Evolutionary conservation across 2,888 invertebrate species (phyloP).

Genomic region (Drosophila buzzatii): DNA sequence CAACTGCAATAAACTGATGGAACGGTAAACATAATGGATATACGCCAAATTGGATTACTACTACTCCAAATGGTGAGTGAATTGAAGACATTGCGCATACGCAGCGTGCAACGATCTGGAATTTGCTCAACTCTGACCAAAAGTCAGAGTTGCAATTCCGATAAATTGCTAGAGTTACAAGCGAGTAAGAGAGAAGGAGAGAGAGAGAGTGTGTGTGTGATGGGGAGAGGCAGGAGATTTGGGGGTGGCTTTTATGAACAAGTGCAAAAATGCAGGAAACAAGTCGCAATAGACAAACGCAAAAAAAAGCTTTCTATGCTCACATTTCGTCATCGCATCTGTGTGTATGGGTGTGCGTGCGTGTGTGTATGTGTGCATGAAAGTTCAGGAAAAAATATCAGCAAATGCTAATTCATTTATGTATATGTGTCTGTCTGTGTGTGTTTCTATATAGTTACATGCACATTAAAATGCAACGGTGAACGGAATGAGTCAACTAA

Average conservation of each 20-base stretch:
- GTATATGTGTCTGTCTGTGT: neutral
- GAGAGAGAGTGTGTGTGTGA: neutral
- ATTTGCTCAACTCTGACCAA: neutral
- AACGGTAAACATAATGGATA: constrained; percentile 67
- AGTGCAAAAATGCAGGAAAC: constrained; percentile 67
- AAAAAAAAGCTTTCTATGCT: constrained; percentile 66
- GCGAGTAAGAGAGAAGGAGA: neutral
- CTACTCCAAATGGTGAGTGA: constrained; percentile 64
- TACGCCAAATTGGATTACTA: constrained; percentile 70
- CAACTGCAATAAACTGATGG: constrained; percentile 20
- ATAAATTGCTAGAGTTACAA: constrained; percentile 39
- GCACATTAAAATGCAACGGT: constrained; percentile 6
- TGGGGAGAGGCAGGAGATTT: neutral
- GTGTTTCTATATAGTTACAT: constrained; percentile 1
- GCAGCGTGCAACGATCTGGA: constrained; percentile 43
- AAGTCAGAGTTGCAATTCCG: constrained; percentile 38
- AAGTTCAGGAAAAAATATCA: constrained; percentile 58
- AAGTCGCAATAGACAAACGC: constrained; percentile 37
- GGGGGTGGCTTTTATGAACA: constrained; percentile 10
- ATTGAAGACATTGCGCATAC: constrained; percentile 52
- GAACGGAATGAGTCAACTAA: constrained; percentile 39
- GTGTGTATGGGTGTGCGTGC: neutral
- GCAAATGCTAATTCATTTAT: constrained; percentile 22
- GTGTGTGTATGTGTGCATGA: constrained; percentile 20
- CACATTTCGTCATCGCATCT: constrained; percentile 61